Base-by-base conservation (phyloP, 2,888 invertebrate genomes). In the Aradus depressus region DNA sequence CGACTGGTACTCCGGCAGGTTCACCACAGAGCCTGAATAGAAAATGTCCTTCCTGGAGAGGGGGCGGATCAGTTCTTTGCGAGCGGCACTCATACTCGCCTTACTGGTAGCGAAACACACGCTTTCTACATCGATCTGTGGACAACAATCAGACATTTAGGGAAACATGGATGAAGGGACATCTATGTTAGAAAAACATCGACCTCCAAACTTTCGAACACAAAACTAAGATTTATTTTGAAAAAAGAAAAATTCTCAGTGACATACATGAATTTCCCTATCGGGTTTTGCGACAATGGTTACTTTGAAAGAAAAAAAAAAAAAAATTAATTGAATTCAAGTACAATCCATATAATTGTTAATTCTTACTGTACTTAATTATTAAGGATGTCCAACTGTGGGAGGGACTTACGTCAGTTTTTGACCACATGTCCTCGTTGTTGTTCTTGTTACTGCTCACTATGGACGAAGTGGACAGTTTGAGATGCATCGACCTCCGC, bases 41-140 rank as follows among this genome's bases (percentile, higher is more conserved):
- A 97, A 96, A 64, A 96, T 95, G 70, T 97, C 97, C 65, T 93
- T 92, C 48, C 93, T 77, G 5, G 92, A 92, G 70, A 96, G 70
- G 3, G 95, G 95, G 16, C 92, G 78, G 14, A 89, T 83, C 74
- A 89, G 74, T 61, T 77, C 77, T 54, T 68, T 68, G 26, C 66
- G 64, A n/a, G n/a, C n/a, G 8, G 59, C 57, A 52, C 66, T 66
- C 1, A 75, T 67, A 51, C 63, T 64, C 4, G 80, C 64, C 65
- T 82, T 83, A 0, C 82, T 82, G 16, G 75, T 73, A 18, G 75
- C 73, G 59, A 73, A 75, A 59, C 76, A 81, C 65, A 81, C 76
- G 65, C 82, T 82, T 64, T 84, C 84, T 12, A 72, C 68, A 62
- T 83, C 81, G 58, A 62, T 58, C 61, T 62, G 38, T 2, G 59